These are phyloP conservation scores for Miltochrista miniata DNA, from an alignment of 2,888 invertebrate genomes.

Conservation along the genomic window DNA sequence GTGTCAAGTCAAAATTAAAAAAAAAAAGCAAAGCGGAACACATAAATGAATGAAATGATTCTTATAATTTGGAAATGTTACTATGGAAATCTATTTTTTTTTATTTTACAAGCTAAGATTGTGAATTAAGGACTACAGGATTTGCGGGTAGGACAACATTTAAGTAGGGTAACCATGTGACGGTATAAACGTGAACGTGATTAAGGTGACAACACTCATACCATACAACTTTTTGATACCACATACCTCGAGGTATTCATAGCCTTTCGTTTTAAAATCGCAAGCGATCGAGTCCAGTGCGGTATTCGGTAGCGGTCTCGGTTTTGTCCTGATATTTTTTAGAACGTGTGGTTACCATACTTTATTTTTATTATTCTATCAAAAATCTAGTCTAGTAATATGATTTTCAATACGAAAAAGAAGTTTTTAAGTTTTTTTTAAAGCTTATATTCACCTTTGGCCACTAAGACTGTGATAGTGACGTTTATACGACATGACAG, in stretches of 20 bases:
- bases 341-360: conserved; percentile 36
- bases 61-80: neutral
- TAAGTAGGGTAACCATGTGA: conserved; percentile 29
- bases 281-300: conserved; percentile 39
- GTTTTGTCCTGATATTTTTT: conserved; percentile 19
- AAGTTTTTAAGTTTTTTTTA: too few species aligned
- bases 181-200: conserved; percentile 24
- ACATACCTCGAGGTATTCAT: conserved; percentile 61
- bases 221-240: conserved; percentile 32
- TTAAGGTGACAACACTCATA: conserved; percentile 48
- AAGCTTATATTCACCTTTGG: too few species aligned
- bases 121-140: conserved; percentile 5
- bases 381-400: too few species aligned
- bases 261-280: conserved; percentile 41
- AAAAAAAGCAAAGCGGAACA: neutral
- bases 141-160: conserved; percentile 15
- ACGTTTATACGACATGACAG: too few species aligned
- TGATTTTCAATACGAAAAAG: too few species aligned
- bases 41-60: neutral
- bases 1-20: neutral
- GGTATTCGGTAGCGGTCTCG: conserved; percentile 25
- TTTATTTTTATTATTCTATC: too few species aligned
- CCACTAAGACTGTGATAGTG: too few species aligned
- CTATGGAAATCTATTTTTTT: neutral
- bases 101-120: neutral